Percentiles rank a stretch among this genome's conserved stretches.
phyloP scores from a whole-genome alignment of 2,888 invertebrate species.

The Ethmia dodecea region DNA sequence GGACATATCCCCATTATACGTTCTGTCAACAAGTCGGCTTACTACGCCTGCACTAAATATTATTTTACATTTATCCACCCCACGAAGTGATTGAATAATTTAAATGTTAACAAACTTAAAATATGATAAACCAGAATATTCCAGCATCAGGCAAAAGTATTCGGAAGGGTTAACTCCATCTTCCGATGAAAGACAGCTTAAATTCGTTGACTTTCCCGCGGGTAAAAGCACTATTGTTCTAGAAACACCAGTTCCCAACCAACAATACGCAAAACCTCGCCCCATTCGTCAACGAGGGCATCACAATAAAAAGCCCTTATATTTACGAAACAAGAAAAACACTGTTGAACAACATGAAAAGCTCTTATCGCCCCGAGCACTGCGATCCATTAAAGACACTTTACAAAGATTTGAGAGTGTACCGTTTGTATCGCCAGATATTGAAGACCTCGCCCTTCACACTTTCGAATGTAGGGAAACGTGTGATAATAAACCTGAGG shows the following conservation, averaged over 20 bases:
- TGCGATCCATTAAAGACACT: slow-evolving; percentile 66
- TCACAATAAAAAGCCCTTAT: slow-evolving; percentile 50
- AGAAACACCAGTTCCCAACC: slow-evolving; percentile 11
- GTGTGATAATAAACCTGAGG: slow-evolving; percentile 27
- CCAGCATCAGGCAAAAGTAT: too few species aligned
- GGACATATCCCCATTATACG: slow-evolving; percentile 32
- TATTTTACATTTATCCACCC: neutral
- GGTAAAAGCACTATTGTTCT: neutral
- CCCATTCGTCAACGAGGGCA: slow-evolving; percentile 21
- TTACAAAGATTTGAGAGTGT: slow-evolving; percentile 59
- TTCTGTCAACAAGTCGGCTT: slow-evolving; percentile 46
- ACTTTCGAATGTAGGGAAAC: neutral
- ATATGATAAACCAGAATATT: too few species aligned
- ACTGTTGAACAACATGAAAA: slow-evolving; percentile 56
- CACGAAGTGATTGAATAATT: too few species aligned
- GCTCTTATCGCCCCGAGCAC: slow-evolving; percentile 56
- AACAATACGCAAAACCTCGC: slow-evolving; percentile 12
- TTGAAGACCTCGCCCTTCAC: slow-evolving; percentile 32
- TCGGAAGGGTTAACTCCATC: neutral
- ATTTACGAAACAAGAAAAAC: slow-evolving; percentile 58
- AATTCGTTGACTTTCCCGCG: neutral
- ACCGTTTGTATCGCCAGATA: slow-evolving; percentile 44
- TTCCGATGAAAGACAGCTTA: neutral
- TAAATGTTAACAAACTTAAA: too few species aligned
- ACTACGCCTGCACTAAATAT: slow-evolving; percentile 27